Percentiles rank a stretch among this genome's conserved stretches.
Evolutionary conservation across 2,888 invertebrate genomes (phyloP).

Genomic region (Brenthis daphne): DNA sequence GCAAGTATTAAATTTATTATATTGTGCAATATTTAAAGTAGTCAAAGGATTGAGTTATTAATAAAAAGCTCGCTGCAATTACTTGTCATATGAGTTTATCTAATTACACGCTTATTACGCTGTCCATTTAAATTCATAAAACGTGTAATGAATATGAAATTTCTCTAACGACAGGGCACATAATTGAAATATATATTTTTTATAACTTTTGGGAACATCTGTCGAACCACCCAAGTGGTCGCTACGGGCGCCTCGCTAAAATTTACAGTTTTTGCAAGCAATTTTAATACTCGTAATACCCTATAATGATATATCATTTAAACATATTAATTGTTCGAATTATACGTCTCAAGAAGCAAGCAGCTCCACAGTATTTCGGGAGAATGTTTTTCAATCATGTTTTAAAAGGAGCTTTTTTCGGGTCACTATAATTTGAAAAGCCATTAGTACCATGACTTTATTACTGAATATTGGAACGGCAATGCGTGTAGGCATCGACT

Average conservation of each 20-base stretch:
- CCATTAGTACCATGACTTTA: slow-evolving; percentile 49
- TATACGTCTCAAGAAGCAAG: slow-evolving; percentile 31
- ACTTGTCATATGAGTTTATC: slow-evolving; percentile 12
- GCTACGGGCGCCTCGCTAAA: slow-evolving; percentile 27
- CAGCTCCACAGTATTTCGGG: slow-evolving; percentile 10
- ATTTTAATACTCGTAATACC: slow-evolving; percentile 39
- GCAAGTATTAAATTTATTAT: too few species aligned
- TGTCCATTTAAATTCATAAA: slow-evolving; percentile 61
- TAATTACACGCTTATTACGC: slow-evolving; percentile 42
- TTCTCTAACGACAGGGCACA: slow-evolving; percentile 55
- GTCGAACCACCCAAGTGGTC: slow-evolving; percentile 64
- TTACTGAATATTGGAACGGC: slow-evolving; percentile 54
- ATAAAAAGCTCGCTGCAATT: too few species aligned
- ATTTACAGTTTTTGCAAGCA: slow-evolving; percentile 34
- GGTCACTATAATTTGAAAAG: slow-evolving; percentile 41
- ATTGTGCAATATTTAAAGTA: too few species aligned
- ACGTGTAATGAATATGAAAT: slow-evolving; percentile 55
- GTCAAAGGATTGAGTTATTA: too few species aligned
- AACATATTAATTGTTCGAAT: slow-evolving; percentile 39
- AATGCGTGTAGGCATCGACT: slow-evolving; percentile 53
- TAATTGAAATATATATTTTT: slow-evolving; percentile 64
- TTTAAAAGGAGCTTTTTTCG: slow-evolving; percentile 11
- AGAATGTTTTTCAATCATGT: slow-evolving; percentile 21
- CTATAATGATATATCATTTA: slow-evolving; percentile 39
- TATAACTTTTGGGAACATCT: slow-evolving; percentile 60